Conservation (phyloP, 30 jellyfish, hydroid and myxozoan genomes). For the Catostylus mosaicus region DNA sequence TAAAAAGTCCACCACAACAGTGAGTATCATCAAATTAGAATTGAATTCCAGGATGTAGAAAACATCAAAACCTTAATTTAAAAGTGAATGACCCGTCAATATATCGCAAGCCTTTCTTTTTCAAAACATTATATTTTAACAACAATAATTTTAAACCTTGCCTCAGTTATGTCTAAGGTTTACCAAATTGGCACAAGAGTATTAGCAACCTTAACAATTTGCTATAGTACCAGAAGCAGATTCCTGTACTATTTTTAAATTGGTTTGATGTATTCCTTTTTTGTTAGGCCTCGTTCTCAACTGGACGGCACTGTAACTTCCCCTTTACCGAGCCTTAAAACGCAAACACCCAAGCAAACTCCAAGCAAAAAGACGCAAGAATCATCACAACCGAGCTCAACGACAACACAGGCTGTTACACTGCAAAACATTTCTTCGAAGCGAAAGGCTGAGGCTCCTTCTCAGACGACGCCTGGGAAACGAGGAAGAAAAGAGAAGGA, state of each 20-base stretch:
- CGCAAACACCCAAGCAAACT: background rate
- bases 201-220: no score
- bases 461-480: conserved; percentile 56
- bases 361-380: conserved; percentile 18
- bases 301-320: background rate
- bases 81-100: no score
- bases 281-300: conserved; percentile 30
- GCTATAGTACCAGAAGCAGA: no score
- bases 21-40: conserved; percentile 7
- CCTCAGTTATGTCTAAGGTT: no score
- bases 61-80: no score
- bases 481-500: conserved; percentile 79
- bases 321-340: background rate
- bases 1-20: background rate
- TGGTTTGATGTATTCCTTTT: no score
- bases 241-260: no score
- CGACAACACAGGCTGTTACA: conserved; percentile 26
- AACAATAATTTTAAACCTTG: no score
- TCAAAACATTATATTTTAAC: no score
- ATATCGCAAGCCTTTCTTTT: no score
- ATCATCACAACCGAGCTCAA: conserved; percentile 21
- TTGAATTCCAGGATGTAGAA: no score
- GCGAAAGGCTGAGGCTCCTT: conserved; percentile 54
- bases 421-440: conserved; percentile 34
- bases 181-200: no score